These are phyloP conservation scores for Drosophila suboccidentalis DNA, from an alignment of 2,888 invertebrate genomes.

Conservation along the genomic window DNA sequence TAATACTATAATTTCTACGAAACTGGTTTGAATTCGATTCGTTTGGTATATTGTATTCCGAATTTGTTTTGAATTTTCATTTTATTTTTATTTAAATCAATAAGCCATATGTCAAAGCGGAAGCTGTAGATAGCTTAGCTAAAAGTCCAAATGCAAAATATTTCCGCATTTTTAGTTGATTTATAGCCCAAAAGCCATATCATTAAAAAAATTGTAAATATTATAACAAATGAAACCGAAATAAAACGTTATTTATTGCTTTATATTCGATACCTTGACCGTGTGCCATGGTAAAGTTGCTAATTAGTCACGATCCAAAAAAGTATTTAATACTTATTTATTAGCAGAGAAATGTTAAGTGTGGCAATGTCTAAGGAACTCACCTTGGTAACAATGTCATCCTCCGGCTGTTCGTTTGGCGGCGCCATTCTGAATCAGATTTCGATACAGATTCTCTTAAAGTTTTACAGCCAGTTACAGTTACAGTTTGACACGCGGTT, in stretches of 20 bases:
- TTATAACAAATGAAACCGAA: constrained; percentile 1
- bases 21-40: constrained; percentile 15
- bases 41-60: not conserved
- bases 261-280: constrained; percentile 42
- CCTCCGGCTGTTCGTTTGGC: constrained; percentile 69
- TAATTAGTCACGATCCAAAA: constrained; percentile 42
- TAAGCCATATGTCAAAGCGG: constrained; percentile 14
- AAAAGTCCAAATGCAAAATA: constrained; percentile 16
- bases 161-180: constrained; percentile 40
- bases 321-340: constrained; percentile 21
- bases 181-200: constrained; percentile 2
- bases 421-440: constrained; percentile 50
- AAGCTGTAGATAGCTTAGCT: constrained; percentile 1
- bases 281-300: constrained; percentile 38
- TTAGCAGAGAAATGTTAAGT: constrained; percentile 44
- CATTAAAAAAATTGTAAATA: constrained; percentile 9
- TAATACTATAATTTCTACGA: not conserved
- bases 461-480: not conserved
- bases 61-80: not conserved
- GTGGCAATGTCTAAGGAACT: constrained; percentile 31
- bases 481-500: not conserved
- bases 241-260: not conserved
- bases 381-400: constrained; percentile 74
- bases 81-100: constrained; percentile 3
- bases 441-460: not conserved